Evolutionary conservation across 1,140 invertebrate species (phyloP), one percentile per base, ranked within the genome.

Genomic region (Heterodera carotae): DNA sequence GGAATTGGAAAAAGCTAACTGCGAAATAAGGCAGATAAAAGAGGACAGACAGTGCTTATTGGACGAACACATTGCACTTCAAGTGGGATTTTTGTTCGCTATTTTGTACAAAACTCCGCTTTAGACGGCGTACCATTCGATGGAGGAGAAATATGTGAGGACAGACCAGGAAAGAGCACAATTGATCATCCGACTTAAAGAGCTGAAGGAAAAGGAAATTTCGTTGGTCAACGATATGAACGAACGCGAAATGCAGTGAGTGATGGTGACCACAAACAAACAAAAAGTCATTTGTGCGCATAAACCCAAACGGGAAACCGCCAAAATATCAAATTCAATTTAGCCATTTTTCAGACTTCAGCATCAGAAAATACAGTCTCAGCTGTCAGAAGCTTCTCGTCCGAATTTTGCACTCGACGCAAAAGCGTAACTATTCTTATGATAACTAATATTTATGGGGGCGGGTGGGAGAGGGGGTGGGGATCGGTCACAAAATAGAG

Each of bases 181-280:
- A 43, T 69, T 82, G 18, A 78, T 82, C 29, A 34, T 81, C 18
- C 33, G 72, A 4, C 27, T 83, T 18, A 82, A 82, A 56, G 64
- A 81, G 60, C 18, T 82, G 81, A 82, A 82, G 39, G 81, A 82
- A 43, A 39, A 73, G 25, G 64, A 84, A 69, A 76, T 82, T 60
- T 67, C 72, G 27, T 43, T 81, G 27, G 43, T 84, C 33, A 82
- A 82, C 39, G 81, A 82, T 15, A 80, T 80, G 66, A 82, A 82
- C 43, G 81, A 82, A 29, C 67, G 66, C 34, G 81, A 83, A 66
- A 76, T 83, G 70, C 69, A 84, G 81, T 82, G 48, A 68, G 81
- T 60, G 18, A n/a, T n/a, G n/a, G n/a, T n/a, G n/a, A n/a, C n/a
- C n/a, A n/a, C n/a, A n/a, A n/a, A n/a, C n/a, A n/a, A n/a, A n/a